These are phyloP conservation scores for Ophioninae sp. DNA, from an alignment of 2,888 invertebrate genomes.

Conservation along the genomic window DNA sequence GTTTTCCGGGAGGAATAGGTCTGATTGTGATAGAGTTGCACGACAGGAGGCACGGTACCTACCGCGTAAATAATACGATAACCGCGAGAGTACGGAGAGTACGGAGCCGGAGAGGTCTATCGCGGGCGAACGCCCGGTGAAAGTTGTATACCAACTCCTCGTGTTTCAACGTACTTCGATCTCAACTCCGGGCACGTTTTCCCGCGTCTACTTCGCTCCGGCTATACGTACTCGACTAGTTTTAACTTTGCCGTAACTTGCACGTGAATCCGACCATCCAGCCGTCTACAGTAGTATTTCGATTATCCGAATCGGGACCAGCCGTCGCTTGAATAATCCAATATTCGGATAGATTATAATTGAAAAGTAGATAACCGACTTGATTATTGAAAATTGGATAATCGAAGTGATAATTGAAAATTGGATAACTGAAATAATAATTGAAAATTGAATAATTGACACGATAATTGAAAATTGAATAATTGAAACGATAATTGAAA, in stretches of 20 bases:
- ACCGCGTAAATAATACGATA: conserved; percentile 50
- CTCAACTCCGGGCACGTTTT: conserved; percentile 24
- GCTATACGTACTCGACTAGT: conserved; percentile 30
- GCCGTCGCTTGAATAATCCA: no score
- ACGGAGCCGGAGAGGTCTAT: conserved; percentile 32
- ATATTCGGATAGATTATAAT: no score
- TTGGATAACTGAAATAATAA: no score
- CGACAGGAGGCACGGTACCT: background rate
- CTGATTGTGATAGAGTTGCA: background rate
- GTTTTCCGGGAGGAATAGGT: background rate
- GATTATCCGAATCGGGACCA: no score
- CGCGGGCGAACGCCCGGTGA: conserved; percentile 51
- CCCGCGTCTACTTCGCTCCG: conserved; percentile 7
- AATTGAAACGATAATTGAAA: no score
- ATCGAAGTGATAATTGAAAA: no score
- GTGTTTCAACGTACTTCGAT: conserved; percentile 48
- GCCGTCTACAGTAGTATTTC: background rate
- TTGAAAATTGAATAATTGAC: no score
- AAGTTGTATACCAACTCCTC: conserved; percentile 60
- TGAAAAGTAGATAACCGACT: no score
- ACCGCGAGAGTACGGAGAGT: conserved; percentile 52
- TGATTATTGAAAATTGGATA: no score
- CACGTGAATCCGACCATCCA: background rate
- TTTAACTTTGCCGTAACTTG: conserved; percentile 5
- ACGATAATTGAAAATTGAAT: no score